Conservation (phyloP, 2,888 invertebrate genomes). For the Cylloceria caligata region DNA sequence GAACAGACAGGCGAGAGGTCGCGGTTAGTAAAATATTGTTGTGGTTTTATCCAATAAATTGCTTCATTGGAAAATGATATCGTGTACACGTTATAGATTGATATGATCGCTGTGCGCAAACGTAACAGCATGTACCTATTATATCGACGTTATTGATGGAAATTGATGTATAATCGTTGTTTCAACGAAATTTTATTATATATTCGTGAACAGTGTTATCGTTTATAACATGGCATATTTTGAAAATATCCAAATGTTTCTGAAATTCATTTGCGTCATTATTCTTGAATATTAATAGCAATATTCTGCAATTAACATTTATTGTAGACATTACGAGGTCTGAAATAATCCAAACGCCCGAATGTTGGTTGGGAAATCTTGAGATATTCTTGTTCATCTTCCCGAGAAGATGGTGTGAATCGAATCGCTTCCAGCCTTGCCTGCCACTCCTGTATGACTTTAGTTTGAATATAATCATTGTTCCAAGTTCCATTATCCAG, state of each 20-base stretch:
- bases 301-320: conserved; percentile 18
- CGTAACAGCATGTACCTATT: conserved; percentile 27
- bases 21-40: conserved; percentile 55
- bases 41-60: conserved; percentile 62
- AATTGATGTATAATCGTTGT: conserved; percentile 23
- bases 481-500: conserved; percentile 68
- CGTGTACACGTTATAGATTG: conserved; percentile 51
- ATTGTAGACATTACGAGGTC: background rate
- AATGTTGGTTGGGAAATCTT: conserved; percentile 35
- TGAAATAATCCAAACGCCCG: conserved; percentile 46
- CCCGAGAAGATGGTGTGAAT: conserved; percentile 53
- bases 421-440: conserved; percentile 70
- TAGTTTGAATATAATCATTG: conserved; percentile 63
- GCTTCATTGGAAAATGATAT: conserved; percentile 58
- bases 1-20: conserved; percentile 30
- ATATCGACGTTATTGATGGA: conserved; percentile 7
- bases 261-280: background rate
- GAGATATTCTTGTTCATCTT: conserved; percentile 12
- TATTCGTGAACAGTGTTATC: background rate
- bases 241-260: conserved; percentile 6
- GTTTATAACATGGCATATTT: background rate
- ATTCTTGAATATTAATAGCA: no score
- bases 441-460: conserved; percentile 49
- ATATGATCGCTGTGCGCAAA: conserved; percentile 31
- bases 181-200: conserved; percentile 31